phyloP scores from a whole-genome alignment of 2,888 invertebrate genomes.

The Sympetrum striolatum region DNA sequence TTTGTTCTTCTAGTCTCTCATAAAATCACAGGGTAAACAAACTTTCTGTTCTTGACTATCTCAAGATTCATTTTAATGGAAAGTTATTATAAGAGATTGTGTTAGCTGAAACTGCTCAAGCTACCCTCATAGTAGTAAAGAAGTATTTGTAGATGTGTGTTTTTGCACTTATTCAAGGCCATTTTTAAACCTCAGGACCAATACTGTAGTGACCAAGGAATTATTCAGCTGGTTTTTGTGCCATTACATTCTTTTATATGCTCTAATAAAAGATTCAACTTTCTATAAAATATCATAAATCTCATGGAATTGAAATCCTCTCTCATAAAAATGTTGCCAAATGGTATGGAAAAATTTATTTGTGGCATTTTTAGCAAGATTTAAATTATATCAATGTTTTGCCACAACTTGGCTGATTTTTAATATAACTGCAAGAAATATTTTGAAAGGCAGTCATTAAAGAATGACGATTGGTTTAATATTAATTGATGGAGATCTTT shows the following conservation, averaged over 20 bases:
- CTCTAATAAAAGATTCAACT: not conserved
- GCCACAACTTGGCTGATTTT: too few relatives aligned
- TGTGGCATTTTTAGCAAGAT: too few relatives aligned
- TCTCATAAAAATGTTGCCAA: too few relatives aligned
- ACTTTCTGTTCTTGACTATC: not conserved
- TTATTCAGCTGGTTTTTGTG: not conserved
- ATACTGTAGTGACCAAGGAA: not conserved
- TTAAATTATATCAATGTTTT: too few relatives aligned
- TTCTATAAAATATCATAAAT: not conserved
- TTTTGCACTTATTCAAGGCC: not conserved
- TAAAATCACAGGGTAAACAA: not conserved
- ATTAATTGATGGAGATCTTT: too few relatives aligned
- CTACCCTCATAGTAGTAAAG: not conserved
- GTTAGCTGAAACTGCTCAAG: not conserved
- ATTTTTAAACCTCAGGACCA: conserved; percentile 16
- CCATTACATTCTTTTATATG: conserved; percentile 14
- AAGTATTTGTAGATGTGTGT: not conserved
- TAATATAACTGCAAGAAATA: too few relatives aligned
- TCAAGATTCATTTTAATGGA: not conserved
- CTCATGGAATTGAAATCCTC: too few relatives aligned
- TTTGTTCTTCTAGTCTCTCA: not conserved
- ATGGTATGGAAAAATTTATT: too few relatives aligned
- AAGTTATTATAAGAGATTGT: not conserved
- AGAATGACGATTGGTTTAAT: too few relatives aligned
- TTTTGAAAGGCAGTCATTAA: too few relatives aligned